Evolutionary conservation across 2,888 invertebrate genomes (phyloP), one percentile per base, ranked within the genome.

Genomic region (Fabriciana adippe): DNA sequence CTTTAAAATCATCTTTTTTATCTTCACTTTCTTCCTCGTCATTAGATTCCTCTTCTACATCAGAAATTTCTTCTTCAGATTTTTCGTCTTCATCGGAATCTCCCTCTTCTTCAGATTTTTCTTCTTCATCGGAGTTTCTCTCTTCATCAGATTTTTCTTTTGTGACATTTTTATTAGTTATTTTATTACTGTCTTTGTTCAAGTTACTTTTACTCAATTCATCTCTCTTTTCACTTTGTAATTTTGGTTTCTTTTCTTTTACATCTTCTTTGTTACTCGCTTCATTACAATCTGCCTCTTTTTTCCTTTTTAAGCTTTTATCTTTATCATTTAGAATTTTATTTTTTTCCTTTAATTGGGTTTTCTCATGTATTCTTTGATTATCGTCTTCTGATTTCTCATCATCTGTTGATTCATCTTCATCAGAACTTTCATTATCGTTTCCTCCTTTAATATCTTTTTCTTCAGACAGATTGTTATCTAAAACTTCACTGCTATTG

Each of bases 1-100:
- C 94, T 15, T 91, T 88, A 14, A 93, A 82, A 80, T 88, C 78
- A 70, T 84, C 80, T 35, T 47, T 14, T 55, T 56, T 31, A 4
- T 48, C 55, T 4, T 69, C 41, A 13, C n/a, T 35, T 47, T 66
- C 66, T n/a, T 68, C 56, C n/a, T 63, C 65, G 41, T 35, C 51
- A n/a, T 35, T 50, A 41, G 35, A 41, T 15, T 62, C 67, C 5
- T 50, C 48, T 35, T 66, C 55, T 18, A 18, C 53, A 11, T 82
- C 77, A 68, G 83, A 77, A 53, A 78, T 79, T 56, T 81, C 77
- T 64, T 87, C 79, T 66, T 80, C 81, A 47, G 89, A 81, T 72
- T 80, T 77, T 31, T 75, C 78, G 54, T 85, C 85, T 72, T 70
- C 68, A 69, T 79, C 77, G 54, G 70, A 64, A 72, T 73, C 69